Conservation (phyloP, 2,888 invertebrate genomes). For the Incurvaria masculella region DNA sequence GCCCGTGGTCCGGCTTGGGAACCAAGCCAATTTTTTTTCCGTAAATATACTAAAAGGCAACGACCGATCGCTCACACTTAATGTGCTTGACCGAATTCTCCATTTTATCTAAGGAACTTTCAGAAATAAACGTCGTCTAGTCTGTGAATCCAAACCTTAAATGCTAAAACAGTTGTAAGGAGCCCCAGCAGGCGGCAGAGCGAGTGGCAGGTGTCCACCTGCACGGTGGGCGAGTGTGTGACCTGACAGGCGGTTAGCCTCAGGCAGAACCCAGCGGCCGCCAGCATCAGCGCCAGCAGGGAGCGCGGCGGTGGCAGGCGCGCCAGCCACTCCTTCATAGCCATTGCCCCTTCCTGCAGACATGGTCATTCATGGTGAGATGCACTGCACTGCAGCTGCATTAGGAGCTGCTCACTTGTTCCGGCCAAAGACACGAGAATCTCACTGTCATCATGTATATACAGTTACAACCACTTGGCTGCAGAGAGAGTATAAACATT, state of each 20-base stretch:
- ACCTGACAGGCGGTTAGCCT: conserved; percentile 84
- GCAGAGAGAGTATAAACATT: no score
- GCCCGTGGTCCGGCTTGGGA: no score
- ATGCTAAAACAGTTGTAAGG: conserved; percentile 42
- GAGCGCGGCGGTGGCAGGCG: conserved; percentile 72
- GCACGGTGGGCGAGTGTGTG: conserved; percentile 86
- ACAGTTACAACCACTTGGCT: no score
- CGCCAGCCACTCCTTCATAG: conserved; percentile 74
- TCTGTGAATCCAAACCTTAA: no score
- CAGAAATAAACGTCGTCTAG: no score
- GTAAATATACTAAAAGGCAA: no score
- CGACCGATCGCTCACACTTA: no score
- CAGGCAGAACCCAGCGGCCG: conserved; percentile 72
- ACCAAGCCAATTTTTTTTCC: no score
- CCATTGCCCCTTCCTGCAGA: conserved; percentile 45
- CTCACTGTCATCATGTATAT: no score
- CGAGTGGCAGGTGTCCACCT: conserved; percentile 93
- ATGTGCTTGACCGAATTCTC: no score
- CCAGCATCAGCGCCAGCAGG: conserved; percentile 69
- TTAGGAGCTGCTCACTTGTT: conserved; percentile 4
- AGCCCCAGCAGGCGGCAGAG: conserved; percentile 90
- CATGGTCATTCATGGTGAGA: conserved; percentile 4
- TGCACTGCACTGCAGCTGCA: not conserved
- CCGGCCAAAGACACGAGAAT: conserved; percentile 2
- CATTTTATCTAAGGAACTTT: no score